phyloP scores from a whole-genome alignment of 2,797 vertebrate species.

The Sternarchorhynchus goeldii region DNA sequence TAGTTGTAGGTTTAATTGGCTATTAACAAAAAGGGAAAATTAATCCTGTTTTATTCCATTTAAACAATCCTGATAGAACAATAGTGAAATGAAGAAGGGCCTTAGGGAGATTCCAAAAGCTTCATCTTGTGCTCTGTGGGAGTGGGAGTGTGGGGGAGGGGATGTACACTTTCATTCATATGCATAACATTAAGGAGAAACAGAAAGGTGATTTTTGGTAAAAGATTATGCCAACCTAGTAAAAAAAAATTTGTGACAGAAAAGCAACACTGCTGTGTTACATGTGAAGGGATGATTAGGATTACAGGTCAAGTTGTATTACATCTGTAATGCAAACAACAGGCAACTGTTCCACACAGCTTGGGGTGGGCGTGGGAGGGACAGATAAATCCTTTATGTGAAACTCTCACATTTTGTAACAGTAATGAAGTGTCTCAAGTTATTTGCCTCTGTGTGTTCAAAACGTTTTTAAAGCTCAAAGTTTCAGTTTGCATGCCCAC shows the following conservation, averaged over 20 bases:
- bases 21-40: neutral
- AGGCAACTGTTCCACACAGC: conserved; percentile 16
- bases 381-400: conserved; percentile 20
- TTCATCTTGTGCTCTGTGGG: conserved; percentile 49
- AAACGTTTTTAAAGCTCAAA: conserved; percentile 4
- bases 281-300: conserved; percentile 10
- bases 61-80: conserved; percentile 25
- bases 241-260: conserved; percentile 7
- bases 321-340: conserved; percentile 36
- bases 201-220: conserved; percentile 49
- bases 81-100: conserved; percentile 48
- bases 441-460: conserved; percentile 22
- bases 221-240: conserved; percentile 24
- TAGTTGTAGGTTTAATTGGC: neutral
- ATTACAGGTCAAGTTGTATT: conserved; percentile 43
- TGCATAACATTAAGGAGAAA: conserved; percentile 52
- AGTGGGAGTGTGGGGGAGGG: conserved; percentile 55
- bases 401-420: conserved; percentile 23
- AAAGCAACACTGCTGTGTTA: conserved; percentile 11
- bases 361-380: conserved; percentile 8
- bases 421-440: conserved; percentile 24
- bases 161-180: conserved; percentile 50
- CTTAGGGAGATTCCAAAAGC: conserved; percentile 49
- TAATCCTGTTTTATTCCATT: conserved; percentile 6
- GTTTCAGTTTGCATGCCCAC: neutral